Base-by-base conservation (phyloP, 1,140 invertebrate species). In the Adelges cooleyi region DNA sequence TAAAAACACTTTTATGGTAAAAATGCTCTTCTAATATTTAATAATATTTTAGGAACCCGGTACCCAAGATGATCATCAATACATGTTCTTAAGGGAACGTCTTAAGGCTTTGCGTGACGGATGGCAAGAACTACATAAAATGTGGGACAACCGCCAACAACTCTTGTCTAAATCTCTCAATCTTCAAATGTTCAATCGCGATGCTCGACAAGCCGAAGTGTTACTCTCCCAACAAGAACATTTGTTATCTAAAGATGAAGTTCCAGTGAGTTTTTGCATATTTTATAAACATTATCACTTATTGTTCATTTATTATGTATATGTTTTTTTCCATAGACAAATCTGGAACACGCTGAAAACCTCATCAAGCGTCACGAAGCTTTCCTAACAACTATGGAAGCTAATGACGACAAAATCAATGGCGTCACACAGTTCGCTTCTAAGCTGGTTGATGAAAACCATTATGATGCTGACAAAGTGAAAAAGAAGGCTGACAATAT, bases 341-440 rank as follows among this genome's bases (percentile, higher is more conserved):
- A 91, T 72, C 78, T 98, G 50, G 97, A 99, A 76, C 92, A 97
- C 74, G 96, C 95, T 29, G 96, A 99, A 75, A 95, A 95, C 72
- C 81, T 93, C 72, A 87, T 98, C 70, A 99, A 98, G 76, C 85
- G 93, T 18, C 95, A 99, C 77, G 95, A 99, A 76, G 92, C 95
- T 2, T 98, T 99, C 81, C 86, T 98, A 70, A 98, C 94, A 0
- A 98, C 95, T 0, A 96, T 99, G 92, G 95, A 99, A 77, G 96
- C 96, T 4, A 99, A 99, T 77, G 95, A 99, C 75, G 97, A 99
- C 72, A 99, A 99, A 77, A 92, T 99, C 72, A 96, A 98, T 74
- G 86, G 85, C 3, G 89, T 98, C 15, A 85, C 95, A 2, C 87
- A 93, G 72, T 96, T 96, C 74, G 94, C 94, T 54, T 85, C 89